Evolutionary conservation across 1,140 invertebrate species (phyloP).

Genomic region (Drosophila sucinea): DNA sequence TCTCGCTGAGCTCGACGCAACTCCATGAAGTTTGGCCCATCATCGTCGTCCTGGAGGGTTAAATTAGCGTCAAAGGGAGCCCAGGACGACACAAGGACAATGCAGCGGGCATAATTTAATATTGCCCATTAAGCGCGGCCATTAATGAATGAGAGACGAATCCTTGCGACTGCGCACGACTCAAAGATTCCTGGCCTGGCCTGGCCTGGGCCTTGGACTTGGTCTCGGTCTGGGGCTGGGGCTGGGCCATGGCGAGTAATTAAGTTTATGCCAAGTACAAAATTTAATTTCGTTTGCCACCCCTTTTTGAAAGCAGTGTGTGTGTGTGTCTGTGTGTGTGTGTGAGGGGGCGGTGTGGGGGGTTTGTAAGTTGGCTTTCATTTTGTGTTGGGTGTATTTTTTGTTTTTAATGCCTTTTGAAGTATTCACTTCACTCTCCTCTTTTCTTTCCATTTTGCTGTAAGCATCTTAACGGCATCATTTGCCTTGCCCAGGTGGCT

Average conservation of each 20-base stretch:
- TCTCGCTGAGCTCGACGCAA: background rate
- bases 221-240: background rate
- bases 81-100: slow-evolving; percentile 41
- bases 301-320: slow-evolving; percentile 50
- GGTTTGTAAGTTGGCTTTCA: slow-evolving; percentile 62
- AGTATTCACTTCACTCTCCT: slow-evolving; percentile 55
- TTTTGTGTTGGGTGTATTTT: slow-evolving; percentile 57
- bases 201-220: background rate
- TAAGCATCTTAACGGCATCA: slow-evolving; percentile 80
- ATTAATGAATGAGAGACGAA: slow-evolving; percentile 65
- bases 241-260: slow-evolving; percentile 68
- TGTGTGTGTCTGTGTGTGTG: background rate
- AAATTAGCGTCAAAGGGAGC: slow-evolving; percentile 63
- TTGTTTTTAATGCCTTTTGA: slow-evolving; percentile 78
- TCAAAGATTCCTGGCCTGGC: slow-evolving; percentile 21
- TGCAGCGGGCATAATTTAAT: slow-evolving; percentile 78
- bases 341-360: background rate
- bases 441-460: slow-evolving; percentile 25
- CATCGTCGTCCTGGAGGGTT: slow-evolving; percentile 52
- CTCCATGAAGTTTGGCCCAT: background rate
- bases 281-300: slow-evolving; percentile 80
- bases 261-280: slow-evolving; percentile 82
- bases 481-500: slow-evolving; percentile 70
- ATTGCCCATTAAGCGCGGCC: slow-evolving; percentile 79
- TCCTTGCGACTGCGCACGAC: slow-evolving; percentile 57